Evolutionary conservation across 2,113 vertebrate species (phyloP).

Genomic region (Hystrix brachyura): DNA sequence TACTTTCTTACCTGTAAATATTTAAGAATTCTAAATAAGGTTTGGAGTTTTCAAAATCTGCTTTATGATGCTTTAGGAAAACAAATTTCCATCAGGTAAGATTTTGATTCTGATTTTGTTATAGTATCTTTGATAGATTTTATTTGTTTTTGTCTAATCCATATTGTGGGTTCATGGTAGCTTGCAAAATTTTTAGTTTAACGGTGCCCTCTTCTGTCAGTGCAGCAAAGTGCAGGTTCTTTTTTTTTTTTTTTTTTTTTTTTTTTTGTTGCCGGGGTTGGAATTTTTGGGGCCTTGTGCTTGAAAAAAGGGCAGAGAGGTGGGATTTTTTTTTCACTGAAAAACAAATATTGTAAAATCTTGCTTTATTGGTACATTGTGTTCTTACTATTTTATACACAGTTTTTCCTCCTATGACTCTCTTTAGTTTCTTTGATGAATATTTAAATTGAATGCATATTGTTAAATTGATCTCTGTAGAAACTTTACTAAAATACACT

Average conservation of each 20-base stretch:
- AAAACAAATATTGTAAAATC: not conserved
- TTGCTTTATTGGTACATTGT: not conserved
- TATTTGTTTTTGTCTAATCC: not conserved
- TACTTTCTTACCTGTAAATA: slow-evolving; percentile 35
- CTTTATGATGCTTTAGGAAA: not conserved
- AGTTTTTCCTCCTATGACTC: not conserved
- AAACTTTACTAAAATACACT: not conserved
- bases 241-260: slow-evolving; percentile 20
- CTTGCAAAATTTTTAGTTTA: slow-evolving; percentile 73
- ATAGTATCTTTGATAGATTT: not conserved
- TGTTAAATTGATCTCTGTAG: not conserved
- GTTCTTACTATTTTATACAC: not conserved
- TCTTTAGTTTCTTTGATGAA: not conserved
- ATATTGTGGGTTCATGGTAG: not conserved
- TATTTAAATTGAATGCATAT: not conserved
- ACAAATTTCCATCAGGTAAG: not conserved
- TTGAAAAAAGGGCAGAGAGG: not conserved
- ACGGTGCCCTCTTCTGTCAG: slow-evolving; percentile 81
- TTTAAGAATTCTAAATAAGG: slow-evolving; percentile 46
- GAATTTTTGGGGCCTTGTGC: too few relatives aligned
- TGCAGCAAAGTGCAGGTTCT: slow-evolving; percentile 19
- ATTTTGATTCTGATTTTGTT: slow-evolving; percentile 48
- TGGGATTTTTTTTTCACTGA: not conserved
- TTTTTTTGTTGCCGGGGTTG: too few relatives aligned
- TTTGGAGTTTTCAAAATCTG: not conserved